Evolutionary conservation across 2,888 invertebrate species (phyloP).

Genomic region (Parelbella ahira): DNA sequence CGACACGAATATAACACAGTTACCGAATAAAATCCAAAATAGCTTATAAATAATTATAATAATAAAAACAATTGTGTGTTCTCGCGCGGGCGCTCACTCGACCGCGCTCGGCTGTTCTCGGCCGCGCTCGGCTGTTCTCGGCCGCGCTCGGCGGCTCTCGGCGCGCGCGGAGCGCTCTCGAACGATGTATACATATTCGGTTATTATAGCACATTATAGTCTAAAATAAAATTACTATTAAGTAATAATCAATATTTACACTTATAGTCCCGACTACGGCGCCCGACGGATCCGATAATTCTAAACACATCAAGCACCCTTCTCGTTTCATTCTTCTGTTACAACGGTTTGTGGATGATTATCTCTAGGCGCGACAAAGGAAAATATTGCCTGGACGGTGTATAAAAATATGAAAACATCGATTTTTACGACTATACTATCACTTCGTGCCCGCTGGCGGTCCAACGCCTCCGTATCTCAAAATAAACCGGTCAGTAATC

Average conservation of each 20-base stretch:
- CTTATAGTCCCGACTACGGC: conserved; percentile 45
- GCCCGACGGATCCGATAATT: conserved; percentile 37
- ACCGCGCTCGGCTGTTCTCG: no score
- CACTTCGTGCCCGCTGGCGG: conserved; percentile 1
- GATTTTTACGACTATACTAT: conserved; percentile 8
- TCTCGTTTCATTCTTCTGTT: conserved; percentile 30
- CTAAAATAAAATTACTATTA: conserved; percentile 76
- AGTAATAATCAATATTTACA: conserved; percentile 77
- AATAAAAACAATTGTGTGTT: conserved; percentile 53
- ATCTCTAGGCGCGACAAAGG: conserved; percentile 21
- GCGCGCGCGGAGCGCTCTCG: conserved; percentile 33
- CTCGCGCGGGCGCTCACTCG: no score
- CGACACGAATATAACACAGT: conserved; percentile 31
- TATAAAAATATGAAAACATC: conserved; percentile 26
- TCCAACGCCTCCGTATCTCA: neutral
- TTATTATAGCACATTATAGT: conserved; percentile 71
- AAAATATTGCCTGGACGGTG: conserved; percentile 31
- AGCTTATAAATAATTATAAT: conserved; percentile 53
- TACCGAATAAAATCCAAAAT: conserved; percentile 55
- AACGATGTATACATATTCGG: conserved; percentile 53
- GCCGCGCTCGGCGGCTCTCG: no score
- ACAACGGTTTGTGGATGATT: conserved; percentile 19
- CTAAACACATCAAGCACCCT: conserved; percentile 40
- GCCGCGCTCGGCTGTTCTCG: no score
- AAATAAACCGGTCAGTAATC: conserved; percentile 1